These are phyloP conservation scores for Prolemur simus DNA, from an alignment of 2,113 vertebrate species.

Conservation along the genomic window DNA sequence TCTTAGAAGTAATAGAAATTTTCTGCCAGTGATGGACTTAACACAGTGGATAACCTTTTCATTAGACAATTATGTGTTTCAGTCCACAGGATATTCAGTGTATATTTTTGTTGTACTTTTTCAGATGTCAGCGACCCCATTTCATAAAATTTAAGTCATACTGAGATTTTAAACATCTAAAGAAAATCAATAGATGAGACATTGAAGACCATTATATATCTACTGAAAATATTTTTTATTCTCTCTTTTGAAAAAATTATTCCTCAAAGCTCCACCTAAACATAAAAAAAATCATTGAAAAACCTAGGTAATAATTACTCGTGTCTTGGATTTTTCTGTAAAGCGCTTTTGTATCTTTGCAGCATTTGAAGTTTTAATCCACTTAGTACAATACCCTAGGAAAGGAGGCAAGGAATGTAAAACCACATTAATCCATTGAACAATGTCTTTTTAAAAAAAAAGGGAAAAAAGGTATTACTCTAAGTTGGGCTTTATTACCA, in stretches of 20 bases:
- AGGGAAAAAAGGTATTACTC: conserved; percentile 55
- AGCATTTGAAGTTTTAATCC: conserved; percentile 84
- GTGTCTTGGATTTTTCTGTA: conserved; percentile 78
- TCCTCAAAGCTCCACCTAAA: conserved; percentile 74
- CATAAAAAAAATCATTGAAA: conserved; percentile 77
- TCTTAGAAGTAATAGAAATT: conserved; percentile 79
- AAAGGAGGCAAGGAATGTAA: conserved; percentile 53
- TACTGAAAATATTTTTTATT: conserved; percentile 73
- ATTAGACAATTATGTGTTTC: conserved; percentile 85
- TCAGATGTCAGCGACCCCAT: conserved; percentile 83
- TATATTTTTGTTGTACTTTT: conserved; percentile 82
- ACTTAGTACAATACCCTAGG: conserved; percentile 76
- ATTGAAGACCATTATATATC: conserved; percentile 71
- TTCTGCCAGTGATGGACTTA: conserved; percentile 83
- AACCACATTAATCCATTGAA: conserved; percentile 74
- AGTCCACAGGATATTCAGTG: conserved; percentile 77
- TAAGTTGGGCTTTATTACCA: conserved; percentile 62
- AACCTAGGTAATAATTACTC: conserved; percentile 80
- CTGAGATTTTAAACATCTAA: conserved; percentile 83
- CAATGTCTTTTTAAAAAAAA: not conserved
- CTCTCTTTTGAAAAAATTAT: conserved; percentile 55
- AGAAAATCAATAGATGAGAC: conserved; percentile 81
- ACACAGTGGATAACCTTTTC: conserved; percentile 84
- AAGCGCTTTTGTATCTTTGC: conserved; percentile 78
- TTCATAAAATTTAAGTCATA: conserved; percentile 85